Conservation (phyloP, 2,113 vertebrate species). For the Monarcha castaneiventris region DNA sequence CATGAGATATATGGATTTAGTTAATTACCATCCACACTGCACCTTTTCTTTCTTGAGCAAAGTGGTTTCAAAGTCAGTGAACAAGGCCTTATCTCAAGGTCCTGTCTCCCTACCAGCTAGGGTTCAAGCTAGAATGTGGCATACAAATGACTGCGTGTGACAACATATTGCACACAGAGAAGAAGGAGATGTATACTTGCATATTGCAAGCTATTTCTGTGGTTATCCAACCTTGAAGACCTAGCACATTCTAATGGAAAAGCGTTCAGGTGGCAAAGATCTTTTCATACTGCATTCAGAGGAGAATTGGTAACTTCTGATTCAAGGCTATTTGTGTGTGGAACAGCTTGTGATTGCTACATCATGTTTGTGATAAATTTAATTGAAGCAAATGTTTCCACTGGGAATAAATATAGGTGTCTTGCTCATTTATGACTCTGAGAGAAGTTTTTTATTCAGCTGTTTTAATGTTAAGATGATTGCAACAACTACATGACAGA, state of each 20-base stretch:
- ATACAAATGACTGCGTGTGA: neutral
- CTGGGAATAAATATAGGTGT: neutral
- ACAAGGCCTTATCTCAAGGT: neutral
- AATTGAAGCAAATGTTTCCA: constrained; percentile 15
- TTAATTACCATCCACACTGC: neutral
- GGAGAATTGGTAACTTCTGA: constrained; percentile 41
- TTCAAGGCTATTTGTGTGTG: constrained; percentile 5
- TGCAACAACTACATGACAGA: neutral
- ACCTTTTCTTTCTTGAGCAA: neutral
- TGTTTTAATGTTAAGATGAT: neutral
- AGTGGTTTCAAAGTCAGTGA: neutral
- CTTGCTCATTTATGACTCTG: neutral
- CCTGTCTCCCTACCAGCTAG: neutral
- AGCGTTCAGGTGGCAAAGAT: constrained; percentile 50
- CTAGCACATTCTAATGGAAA: constrained; percentile 54
- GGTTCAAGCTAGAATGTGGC: neutral
- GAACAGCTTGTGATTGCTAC: constrained; percentile 5
- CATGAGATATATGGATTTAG: neutral
- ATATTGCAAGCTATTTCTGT: constrained; percentile 42
- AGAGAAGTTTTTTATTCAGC: neutral
- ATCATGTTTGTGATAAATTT: constrained; percentile 6
- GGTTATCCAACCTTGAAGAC: constrained; percentile 54
- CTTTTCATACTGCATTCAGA: constrained; percentile 18
- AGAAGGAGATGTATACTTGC: constrained; percentile 2
- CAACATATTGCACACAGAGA: neutral